Evolutionary conservation across 2,113 vertebrate species (phyloP), one percentile per base, ranked within the genome.

Genomic region (Sander lucioperca): DNA sequence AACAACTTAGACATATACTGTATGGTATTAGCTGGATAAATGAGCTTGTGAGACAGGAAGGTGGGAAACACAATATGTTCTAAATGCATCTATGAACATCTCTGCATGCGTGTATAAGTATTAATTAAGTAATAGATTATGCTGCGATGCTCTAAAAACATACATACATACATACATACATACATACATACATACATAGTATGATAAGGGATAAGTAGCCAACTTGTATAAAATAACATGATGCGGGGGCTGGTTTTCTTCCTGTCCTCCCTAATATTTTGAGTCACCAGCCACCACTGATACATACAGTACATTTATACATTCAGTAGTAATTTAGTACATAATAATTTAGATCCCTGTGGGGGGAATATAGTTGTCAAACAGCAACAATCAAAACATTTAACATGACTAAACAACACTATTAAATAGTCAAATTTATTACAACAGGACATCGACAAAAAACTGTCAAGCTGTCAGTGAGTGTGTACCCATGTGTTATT

Each of bases 381-480:
- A 15, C 16, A 21, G 33, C 33, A 27, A 70, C 63, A 61, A 11
- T 71, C 13, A 39, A 30, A 71, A 77, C 19, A 78, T 14, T 73
- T 59, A 11, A 58, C 4, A 57, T 8, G 6, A 51, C 13, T n/a
- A n/a, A 74, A 74, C 3, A 54, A 27, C n/a, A 50, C 0, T 1
- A 36, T 23, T 56, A 58, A 25, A 66, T 1, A 18, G 36, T 43
- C 6, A 82, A 25, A 75, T 19, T 54, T 25, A 79, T 9, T 64
- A 27, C 39, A 64, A 74, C 27, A 50, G 12, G 21, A 51, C 27
- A 59, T 61, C 43, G 48, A 62, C 33, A 74, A 50, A 69, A 48
- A 21, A 12, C 69, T 14, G 39, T 58, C 58, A 74, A 54, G 23
- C 53, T 77, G 57, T 74, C 62, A 50, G 56, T n/a, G 72, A 77